A percentile compares a stretch with the other conserved stretches of the same genome.
phyloP scores from a whole-genome alignment of 1,140 invertebrate species.

The Portunus trituberculatus region DNA sequence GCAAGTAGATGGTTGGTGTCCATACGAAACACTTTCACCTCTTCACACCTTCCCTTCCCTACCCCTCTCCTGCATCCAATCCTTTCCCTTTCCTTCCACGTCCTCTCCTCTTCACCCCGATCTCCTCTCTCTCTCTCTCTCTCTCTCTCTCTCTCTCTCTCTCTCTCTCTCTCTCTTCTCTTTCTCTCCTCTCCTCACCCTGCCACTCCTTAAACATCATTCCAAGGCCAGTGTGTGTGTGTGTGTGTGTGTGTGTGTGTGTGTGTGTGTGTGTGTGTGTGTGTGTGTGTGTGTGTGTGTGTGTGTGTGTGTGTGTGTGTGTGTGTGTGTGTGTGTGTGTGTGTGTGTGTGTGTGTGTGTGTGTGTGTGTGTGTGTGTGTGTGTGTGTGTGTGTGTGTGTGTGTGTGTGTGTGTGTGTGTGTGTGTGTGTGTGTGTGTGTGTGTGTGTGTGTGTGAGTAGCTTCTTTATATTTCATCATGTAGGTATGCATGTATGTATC shows the following conservation, averaged over 20 bases:
- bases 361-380: no score
- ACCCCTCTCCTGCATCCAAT: neutral
- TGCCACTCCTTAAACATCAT: neutral
- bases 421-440: no score
- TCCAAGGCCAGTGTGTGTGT: neutral
- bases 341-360: no score
- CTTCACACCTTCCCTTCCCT: neutral
- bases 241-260: neutral
- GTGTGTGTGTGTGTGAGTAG: neutral
- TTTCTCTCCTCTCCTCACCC: neutral
- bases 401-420: no score
- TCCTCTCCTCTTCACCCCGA: neutral
- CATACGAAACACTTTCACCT: no score
- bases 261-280: no score
- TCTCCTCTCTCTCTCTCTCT: neutral
- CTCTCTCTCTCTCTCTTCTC: neutral
- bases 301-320: no score
- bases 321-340: no score
- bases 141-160: neutral
- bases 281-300: no score
- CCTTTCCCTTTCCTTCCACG: neutral
- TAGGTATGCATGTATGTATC: slow-evolving; percentile 28
- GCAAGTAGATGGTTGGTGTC: no score
- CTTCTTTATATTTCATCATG: neutral
- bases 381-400: no score